These are phyloP conservation scores for Leptinotarsa tumamoca DNA, from an alignment of 2,888 invertebrate species.

Conservation along the genomic window DNA sequence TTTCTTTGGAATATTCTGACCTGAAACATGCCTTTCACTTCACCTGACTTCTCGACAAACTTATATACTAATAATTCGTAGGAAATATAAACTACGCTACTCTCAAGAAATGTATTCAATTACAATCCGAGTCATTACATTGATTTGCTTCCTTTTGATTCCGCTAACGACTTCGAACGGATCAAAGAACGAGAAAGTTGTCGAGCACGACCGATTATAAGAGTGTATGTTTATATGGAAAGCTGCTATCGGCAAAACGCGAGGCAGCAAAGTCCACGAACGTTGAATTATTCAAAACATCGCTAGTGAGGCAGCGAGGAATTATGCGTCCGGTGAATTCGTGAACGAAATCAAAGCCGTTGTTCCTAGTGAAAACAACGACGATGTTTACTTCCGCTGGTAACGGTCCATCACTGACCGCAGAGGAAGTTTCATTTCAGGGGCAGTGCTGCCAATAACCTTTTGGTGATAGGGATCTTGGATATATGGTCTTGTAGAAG, in stretches of 20 bases:
- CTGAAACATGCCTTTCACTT: too few relatives aligned
- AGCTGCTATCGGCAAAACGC: slow-evolving; percentile 4
- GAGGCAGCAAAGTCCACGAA: neutral
- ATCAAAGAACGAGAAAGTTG: slow-evolving; percentile 11
- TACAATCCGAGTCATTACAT: neutral
- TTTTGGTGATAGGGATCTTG: too few relatives aligned
- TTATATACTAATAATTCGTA: too few relatives aligned
- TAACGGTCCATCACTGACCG: slow-evolving; percentile 1
- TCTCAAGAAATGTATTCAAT: neutral
- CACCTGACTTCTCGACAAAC: too few relatives aligned
- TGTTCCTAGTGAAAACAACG: slow-evolving; percentile 8
- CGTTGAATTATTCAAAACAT: slow-evolving; percentile 18
- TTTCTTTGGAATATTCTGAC: too few relatives aligned
- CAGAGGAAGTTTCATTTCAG: neutral
- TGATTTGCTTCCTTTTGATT: neutral
- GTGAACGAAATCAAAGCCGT: slow-evolving; percentile 11
- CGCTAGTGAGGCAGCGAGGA: neutral
- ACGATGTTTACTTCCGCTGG: slow-evolving; percentile 8
- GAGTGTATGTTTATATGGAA: neutral
- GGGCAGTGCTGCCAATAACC: too few relatives aligned
- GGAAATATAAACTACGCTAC: too few relatives aligned
- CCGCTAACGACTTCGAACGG: neutral
- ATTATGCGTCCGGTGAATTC: slow-evolving; percentile 16
- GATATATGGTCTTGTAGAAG: too few relatives aligned
- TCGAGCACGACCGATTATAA: neutral